A percentile compares a stretch with the other conserved stretches of the same genome.
Evolutionary conservation across 2,113 vertebrate genomes (phyloP).

Genomic region (Takifugu flavidus): DNA sequence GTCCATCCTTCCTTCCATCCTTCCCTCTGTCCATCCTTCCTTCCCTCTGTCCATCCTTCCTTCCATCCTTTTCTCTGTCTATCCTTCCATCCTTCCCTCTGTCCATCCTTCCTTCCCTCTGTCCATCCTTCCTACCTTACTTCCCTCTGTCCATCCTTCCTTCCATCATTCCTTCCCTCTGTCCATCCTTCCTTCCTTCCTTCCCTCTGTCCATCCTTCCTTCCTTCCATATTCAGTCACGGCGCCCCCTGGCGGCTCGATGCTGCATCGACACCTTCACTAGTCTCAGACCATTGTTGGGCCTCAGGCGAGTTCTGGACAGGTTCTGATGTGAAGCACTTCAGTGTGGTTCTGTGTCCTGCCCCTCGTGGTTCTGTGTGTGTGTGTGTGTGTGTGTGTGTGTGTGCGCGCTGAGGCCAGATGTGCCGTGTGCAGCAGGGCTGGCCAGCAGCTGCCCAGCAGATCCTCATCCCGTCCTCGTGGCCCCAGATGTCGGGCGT

Average conservation of each 20-base stretch:
- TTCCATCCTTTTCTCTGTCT: too few relatives aligned
- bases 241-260: neutral
- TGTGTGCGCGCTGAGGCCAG: neutral
- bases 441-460: conserved; percentile 94
- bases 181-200: conserved; percentile 64
- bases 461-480: conserved; percentile 94
- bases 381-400: neutral
- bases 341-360: too few relatives aligned
- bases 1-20: too few relatives aligned
- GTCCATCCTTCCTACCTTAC: too few relatives aligned
- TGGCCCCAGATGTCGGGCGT: conserved; percentile 97
- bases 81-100: conserved; percentile 65
- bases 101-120: conserved; percentile 39
- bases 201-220: conserved; percentile 35
- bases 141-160: too few relatives aligned
- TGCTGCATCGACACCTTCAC: too few relatives aligned
- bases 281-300: too few relatives aligned
- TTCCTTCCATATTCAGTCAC: too few relatives aligned
- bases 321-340: too few relatives aligned
- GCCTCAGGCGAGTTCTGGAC: too few relatives aligned
- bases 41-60: neutral
- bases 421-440: conserved; percentile 82
- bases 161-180: neutral
- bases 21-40: too few relatives aligned
- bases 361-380: conserved; percentile 6